Percentiles rank a stretch among this genome's conserved stretches.
Evolutionary conservation across 2,888 invertebrate genomes (phyloP).

Genomic region (Drosophila niveifrons): DNA sequence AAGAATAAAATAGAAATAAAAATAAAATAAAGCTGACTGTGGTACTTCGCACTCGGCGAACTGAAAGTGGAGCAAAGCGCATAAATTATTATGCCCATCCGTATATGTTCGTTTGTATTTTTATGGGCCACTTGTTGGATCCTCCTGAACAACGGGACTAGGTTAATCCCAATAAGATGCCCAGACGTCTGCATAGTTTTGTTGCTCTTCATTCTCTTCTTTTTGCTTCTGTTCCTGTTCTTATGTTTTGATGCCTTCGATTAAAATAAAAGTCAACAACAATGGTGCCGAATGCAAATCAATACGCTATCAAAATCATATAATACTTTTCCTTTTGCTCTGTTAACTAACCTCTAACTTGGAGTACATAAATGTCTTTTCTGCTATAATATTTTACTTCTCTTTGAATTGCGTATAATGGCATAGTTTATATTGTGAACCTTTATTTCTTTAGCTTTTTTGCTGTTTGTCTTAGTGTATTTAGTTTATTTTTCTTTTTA

Average conservation of each 20-base stretch:
- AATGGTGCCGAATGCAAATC: slow-evolving; percentile 8
- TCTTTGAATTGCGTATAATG: not conserved
- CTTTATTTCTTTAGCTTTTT: not conserved
- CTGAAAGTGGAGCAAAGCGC: slow-evolving; percentile 52
- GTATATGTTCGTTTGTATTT: slow-evolving; percentile 59
- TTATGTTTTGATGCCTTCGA: slow-evolving; percentile 7
- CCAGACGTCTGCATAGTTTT: slow-evolving; percentile 57
- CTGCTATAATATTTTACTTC: not conserved
- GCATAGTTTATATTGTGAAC: no score
- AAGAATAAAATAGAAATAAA: slow-evolving; percentile 67
- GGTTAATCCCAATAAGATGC: slow-evolving; percentile 57
- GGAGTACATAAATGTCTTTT: not conserved
- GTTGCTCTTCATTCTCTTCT: not conserved
- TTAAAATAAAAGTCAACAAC: slow-evolving; percentile 35
- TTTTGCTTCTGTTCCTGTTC: not conserved
- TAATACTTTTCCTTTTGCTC: not conserved
- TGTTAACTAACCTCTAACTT: not conserved
- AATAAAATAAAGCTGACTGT: slow-evolving; percentile 63
- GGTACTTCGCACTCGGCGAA: slow-evolving; percentile 32
- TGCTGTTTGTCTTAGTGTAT: no score
- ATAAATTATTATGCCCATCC: slow-evolving; percentile 68
- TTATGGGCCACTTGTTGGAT: slow-evolving; percentile 71
- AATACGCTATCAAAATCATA: slow-evolving; percentile 20
- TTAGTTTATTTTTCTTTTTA: no score
- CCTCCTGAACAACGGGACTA: slow-evolving; percentile 47